A percentile compares a stretch with the other conserved stretches of the same genome.
Evolutionary conservation across 2,797 vertebrate species (phyloP).

Genomic region (Petrocephalus schoutedeni): DNA sequence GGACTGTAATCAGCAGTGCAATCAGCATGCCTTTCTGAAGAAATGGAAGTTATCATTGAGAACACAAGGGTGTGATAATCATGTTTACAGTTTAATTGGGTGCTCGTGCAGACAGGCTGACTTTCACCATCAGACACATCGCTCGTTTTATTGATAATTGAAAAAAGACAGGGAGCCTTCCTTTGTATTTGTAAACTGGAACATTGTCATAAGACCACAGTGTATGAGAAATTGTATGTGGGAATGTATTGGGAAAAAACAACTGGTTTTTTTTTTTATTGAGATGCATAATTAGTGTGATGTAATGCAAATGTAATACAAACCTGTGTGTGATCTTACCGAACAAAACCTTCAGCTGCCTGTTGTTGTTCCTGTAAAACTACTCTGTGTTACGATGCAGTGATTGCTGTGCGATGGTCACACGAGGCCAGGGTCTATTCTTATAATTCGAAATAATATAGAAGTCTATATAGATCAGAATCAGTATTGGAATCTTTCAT

Average conservation of each 20-base stretch:
- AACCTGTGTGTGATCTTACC: background rate
- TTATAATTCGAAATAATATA: background rate
- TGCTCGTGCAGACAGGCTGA: conserved; percentile 13
- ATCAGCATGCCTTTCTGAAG: conserved; percentile 24
- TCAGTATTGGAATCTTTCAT: no score
- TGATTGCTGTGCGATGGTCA: background rate
- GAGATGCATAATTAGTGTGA: background rate
- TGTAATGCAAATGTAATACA: background rate
- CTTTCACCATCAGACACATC: conserved; percentile 22
- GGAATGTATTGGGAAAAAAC: background rate
- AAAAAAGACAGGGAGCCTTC: background rate
- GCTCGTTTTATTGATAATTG: conserved; percentile 11
- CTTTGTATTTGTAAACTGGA: background rate
- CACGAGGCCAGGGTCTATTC: background rate
- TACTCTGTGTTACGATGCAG: background rate
- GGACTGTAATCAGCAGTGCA: conserved; percentile 21
- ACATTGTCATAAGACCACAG: background rate
- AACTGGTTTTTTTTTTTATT: background rate
- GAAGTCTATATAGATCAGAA: background rate
- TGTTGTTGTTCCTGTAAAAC: background rate
- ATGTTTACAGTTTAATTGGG: conserved; percentile 23
- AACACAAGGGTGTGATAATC: conserved; percentile 25
- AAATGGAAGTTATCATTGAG: conserved; percentile 25
- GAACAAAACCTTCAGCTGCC: background rate
- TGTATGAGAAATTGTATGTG: background rate